Percentiles rank a stretch among this genome's conserved stretches.
Evolutionary conservation across 2,113 vertebrate species (phyloP).

Genomic region (Ptychochromis oligacanthus): DNA sequence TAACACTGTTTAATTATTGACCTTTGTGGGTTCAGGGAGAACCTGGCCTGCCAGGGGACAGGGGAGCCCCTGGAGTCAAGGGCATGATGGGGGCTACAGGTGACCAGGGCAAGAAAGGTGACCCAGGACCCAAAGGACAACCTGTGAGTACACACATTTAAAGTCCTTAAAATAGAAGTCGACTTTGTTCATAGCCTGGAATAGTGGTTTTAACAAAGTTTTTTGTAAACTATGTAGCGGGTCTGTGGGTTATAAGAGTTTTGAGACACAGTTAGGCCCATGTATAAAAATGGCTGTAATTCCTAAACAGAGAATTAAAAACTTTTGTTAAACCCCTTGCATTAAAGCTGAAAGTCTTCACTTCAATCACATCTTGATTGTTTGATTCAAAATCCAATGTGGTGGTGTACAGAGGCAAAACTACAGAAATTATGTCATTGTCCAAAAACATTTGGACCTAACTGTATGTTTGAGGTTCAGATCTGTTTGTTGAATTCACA

Average conservation of each 20-base stretch:
- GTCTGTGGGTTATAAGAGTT: neutral
- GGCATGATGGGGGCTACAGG: slow-evolving; percentile 85
- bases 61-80: slow-evolving; percentile 84
- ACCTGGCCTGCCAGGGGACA: slow-evolving; percentile 86
- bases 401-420: neutral
- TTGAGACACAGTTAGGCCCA: neutral
- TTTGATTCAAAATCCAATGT: neutral
- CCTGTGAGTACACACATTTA: slow-evolving; percentile 77
- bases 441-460: neutral
- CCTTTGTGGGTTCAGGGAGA: slow-evolving; percentile 84
- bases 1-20: neutral
- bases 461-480: neutral
- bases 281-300: neutral
- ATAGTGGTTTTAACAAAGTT: neutral
- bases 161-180: neutral
- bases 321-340: neutral
- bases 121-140: slow-evolving; percentile 87
- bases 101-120: slow-evolving; percentile 89
- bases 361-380: neutral
- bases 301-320: neutral
- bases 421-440: neutral
- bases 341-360: neutral
- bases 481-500: neutral
- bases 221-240: neutral
- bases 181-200: neutral